Evolutionary conservation across 2,113 vertebrate species (phyloP), one percentile per base, ranked within the genome.

Genomic region (Ctenodactylus gundi): DNA sequence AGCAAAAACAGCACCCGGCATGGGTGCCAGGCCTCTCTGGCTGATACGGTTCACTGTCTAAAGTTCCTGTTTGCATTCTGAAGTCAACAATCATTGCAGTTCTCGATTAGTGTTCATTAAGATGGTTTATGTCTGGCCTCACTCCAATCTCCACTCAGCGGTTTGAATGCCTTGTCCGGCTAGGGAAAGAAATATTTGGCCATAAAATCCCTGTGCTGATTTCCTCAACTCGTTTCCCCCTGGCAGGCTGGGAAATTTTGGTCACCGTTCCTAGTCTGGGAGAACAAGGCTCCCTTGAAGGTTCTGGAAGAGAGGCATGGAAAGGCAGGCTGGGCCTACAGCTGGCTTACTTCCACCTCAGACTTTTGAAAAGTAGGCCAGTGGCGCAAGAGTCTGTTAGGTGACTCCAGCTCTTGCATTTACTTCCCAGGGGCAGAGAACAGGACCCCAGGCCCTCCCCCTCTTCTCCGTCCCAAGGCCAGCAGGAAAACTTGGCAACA

Each of bases 1-100:
- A 34, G 95, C 76, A 85, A 94, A 96, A 98, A 97, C 90, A 94
- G 93, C 27, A 11, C 67, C 5, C 70, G 70, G 94, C 96, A 93
- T 96, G 93, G 88, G 96, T 91, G 84, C 83, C 68, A 44, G 34
- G 93, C 94, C 93, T 90, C 70, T 83, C 88, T 44, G 93, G 70
- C 94, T 96, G 97, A 97, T 96, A 97, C 95, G 90, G 89, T 98
- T 97, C 98, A 44, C 96, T 87, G 91, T 97, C 97, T 98, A 89
- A 98, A 98, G 96, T 98, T 97, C 97, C 95, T 98, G 97, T 97
- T 98, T 98, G 97, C 97, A 94, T 98, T 98, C 85, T 85, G 96
- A 97, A 98, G 97, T 98, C 98, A 98, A 97, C 92, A 97, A 85
- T 98, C 95, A 98, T 97, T 96, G 95, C 95, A 31, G 93, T 92